Base-by-base conservation (phyloP, 2,888 invertebrate species). In the Chymomyza amoena region DNA sequence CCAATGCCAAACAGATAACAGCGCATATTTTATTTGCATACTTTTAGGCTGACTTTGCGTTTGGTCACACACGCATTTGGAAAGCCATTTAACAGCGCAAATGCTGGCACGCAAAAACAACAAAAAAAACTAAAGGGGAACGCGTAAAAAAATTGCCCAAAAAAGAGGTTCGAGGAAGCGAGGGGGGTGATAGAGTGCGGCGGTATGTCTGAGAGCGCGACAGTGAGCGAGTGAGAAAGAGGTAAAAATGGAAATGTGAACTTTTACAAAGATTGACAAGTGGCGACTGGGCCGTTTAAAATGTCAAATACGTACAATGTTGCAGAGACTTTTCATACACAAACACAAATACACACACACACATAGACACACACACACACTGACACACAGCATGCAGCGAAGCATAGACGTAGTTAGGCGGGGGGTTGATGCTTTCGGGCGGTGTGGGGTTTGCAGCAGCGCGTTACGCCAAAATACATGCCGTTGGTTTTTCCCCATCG, bases 11-110 rank as follows among this genome's bases (percentile, higher is more conserved):
- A 81, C 86, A 85, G 83, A 84, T 85, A 84, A 85, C 81, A 78
- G 81, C 83, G 84, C 81, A 84, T 80, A 84, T 84, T 84, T 84
- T 85, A 82, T 87, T 84, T 87, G 87, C 84, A 85, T 85, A 84
- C 84, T 85, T 85, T 87, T 84, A 85, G 84, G 87, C 84, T 73
- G 84, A 83, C 72, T 83, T 76, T 78, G 76, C 62, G 16, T 52
- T 32, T 60, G 32, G 39, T 45, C 77, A 10, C 52, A 52, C 32
- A 63, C 63, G 28, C 52, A 72, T 78, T 84, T 81, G 79, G 71
- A 84, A 85, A 83, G 70, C 83, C 84, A 84, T 84, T 86, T 85
- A 81, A 80, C 77, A 78, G 72, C 75, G 20, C 54, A 54, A 54
- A 54, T 75, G 72, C 80, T 68, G 77, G 76, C 64, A 13, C 28